Evolutionary conservation across 2,113 vertebrate species (phyloP), one percentile per base, ranked within the genome.

Genomic region (Crotalus viridis): DNA sequence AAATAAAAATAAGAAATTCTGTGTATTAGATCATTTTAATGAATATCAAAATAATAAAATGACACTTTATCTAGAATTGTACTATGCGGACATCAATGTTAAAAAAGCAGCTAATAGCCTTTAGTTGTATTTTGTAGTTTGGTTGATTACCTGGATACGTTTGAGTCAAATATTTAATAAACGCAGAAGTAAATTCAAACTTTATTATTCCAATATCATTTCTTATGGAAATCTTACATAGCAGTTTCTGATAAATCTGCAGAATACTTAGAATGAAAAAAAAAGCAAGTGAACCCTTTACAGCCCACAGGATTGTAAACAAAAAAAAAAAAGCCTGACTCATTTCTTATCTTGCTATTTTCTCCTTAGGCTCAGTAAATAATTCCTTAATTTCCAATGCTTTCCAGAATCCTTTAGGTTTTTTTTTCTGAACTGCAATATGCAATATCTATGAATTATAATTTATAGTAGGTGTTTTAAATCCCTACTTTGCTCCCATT

Each of bases 401-500:
- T 93, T 93, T 93, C 48, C 52, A 54, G 33, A 91, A 48, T 33
- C 33, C 10, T 74, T 88, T 56, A 4, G 64, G 10, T 6, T 52
- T 51, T 89, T 89, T 89, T 64, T 64, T 2, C n/a, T 54, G n/a
- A 85, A 93, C 17, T 43, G 46, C 28, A 91, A 89, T 87, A 59
- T 93, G 95, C 46, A 0, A 51, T 57, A 33, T 85, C 15, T 10
- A 46, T 91, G 87, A 91, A 92, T 81, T 91, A 57, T 17, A 28
- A 90, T 55, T 10, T 7, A 93, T 12, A 92, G 3, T n/a, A 94
- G 43, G 4, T 94, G 43, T 91, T 91, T 92, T 89, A 81, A 89
- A 59, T 52, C 26, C n/a, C 52, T 89, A 5, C 43, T 26, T 81
- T 91, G 92, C 57, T 95, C 12, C 3, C 90, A 56, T 15, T 5